Percentiles rank a stretch among this genome's conserved stretches.
Evolutionary conservation across 1,140 invertebrate genomes (phyloP).

Genomic region (Carcinoscorpius rotundicauda): DNA sequence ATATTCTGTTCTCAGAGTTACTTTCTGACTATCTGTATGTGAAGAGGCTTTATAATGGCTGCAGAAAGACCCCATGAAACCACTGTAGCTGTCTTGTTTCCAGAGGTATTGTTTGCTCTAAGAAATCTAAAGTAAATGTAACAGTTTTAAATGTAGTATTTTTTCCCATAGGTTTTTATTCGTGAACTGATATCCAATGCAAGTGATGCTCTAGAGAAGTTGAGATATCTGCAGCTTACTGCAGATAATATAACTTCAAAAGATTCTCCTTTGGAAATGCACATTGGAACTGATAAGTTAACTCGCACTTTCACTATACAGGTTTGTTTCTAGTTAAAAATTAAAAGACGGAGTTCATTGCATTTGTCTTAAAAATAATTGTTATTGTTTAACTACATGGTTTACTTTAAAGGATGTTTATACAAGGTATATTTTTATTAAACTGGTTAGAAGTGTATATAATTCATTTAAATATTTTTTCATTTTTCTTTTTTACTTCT

Average conservation of each 20-base stretch:
- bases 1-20: too few relatives aligned
- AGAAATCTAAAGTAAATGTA: too few relatives aligned
- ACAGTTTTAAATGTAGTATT: background rate
- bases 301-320: conserved; percentile 73
- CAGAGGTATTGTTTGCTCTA: too few relatives aligned
- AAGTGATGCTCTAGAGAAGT: conserved; percentile 91
- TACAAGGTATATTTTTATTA: too few relatives aligned
- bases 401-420: too few relatives aligned
- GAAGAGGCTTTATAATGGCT: too few relatives aligned
- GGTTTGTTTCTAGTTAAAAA: conserved; percentile 32
- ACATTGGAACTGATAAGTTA: conserved; percentile 77
- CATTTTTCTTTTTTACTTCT: too few relatives aligned
- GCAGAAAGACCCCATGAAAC: too few relatives aligned
- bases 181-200: conserved; percentile 93
- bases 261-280: conserved; percentile 58
- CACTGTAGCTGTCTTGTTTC: too few relatives aligned
- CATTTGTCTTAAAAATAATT: conserved; percentile 15
- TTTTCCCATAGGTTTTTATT: conserved; percentile 62
- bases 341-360: conserved; percentile 18
- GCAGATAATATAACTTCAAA: conserved; percentile 16
- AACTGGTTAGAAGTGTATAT: too few relatives aligned
- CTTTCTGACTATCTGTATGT: too few relatives aligned
- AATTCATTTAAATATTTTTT: too few relatives aligned
- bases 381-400: conserved; percentile 1
- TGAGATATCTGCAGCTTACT: conserved; percentile 49